phyloP scores from a whole-genome alignment of 2,113 vertebrate genomes.

The Lophotis ruficrista region DNA sequence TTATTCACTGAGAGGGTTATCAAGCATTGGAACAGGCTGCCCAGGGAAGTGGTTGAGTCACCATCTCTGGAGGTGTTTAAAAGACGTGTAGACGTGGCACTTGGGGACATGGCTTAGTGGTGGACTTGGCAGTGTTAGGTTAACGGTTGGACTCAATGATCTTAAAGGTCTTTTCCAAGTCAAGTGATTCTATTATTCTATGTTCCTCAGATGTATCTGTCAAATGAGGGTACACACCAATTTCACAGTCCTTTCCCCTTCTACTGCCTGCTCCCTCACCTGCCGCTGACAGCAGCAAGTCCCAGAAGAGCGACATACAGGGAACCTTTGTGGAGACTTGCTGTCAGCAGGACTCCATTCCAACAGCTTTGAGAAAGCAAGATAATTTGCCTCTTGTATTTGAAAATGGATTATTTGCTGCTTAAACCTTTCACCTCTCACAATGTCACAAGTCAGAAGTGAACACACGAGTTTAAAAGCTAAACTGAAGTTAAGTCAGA shows the following conservation, averaged over 20 bases:
- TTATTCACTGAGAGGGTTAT: no score
- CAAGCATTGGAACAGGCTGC: no score
- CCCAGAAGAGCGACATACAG: not conserved
- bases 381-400: not conserved
- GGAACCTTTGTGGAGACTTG: not conserved
- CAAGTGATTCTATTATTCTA: no score
- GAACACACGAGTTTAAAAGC: not conserved
- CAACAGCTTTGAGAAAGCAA: not conserved
- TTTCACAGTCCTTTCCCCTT: not conserved
- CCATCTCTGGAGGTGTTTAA: no score
- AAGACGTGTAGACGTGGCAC: no score
- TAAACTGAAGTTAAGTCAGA: not conserved
- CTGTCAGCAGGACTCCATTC: not conserved
- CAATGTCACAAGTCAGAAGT: not conserved
- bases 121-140: no score
- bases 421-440: not conserved
- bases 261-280: not conserved
- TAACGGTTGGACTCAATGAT: no score
- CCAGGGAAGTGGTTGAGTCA: no score
- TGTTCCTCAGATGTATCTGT: not conserved
- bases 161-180: no score
- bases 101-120: no score
- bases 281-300: not conserved
- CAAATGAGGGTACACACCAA: not conserved
- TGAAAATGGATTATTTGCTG: not conserved